Percentiles rank a stretch among this genome's conserved stretches.
These are phyloP conservation scores for Pocillopora damicornis DNA, from an alignment of 64 coral and sea anemone species.

Conservation along the genomic window DNA sequence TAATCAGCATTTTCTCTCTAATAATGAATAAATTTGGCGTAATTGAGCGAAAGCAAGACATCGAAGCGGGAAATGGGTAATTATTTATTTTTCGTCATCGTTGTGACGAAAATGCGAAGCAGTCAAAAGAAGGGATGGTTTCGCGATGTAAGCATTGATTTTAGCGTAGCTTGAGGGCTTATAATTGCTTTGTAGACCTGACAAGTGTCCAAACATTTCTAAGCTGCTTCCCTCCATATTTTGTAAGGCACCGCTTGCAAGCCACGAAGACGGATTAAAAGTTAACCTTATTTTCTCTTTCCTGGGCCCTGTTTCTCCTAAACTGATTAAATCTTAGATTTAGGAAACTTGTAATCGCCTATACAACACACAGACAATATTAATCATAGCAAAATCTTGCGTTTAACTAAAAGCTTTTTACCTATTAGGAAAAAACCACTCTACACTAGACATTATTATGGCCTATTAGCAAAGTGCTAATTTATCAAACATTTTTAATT, in stretches of 20 bases:
- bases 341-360: neutral
- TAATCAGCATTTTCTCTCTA: no score
- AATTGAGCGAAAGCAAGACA: no score
- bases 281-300: neutral
- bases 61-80: no score
- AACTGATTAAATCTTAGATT: conserved; percentile 13
- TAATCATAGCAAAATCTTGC: neutral
- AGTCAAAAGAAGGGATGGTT: no score
- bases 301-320: neutral
- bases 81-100: no score
- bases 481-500: conserved; percentile 12
- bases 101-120: no score
- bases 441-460: conserved; percentile 21
- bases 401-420: conserved; percentile 15
- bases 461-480: conserved; percentile 30
- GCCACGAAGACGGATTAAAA: conserved; percentile 4
- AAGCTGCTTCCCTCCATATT: neutral
- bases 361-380: neutral
- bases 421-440: neutral
- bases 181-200: neutral
- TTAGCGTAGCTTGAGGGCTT: no score
- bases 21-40: no score
- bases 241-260: neutral
- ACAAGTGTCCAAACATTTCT: neutral
- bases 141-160: no score